These are phyloP conservation scores for Tachysurus fulvidraco DNA, from an alignment of 2,113 vertebrate genomes.

Conservation along the genomic window DNA sequence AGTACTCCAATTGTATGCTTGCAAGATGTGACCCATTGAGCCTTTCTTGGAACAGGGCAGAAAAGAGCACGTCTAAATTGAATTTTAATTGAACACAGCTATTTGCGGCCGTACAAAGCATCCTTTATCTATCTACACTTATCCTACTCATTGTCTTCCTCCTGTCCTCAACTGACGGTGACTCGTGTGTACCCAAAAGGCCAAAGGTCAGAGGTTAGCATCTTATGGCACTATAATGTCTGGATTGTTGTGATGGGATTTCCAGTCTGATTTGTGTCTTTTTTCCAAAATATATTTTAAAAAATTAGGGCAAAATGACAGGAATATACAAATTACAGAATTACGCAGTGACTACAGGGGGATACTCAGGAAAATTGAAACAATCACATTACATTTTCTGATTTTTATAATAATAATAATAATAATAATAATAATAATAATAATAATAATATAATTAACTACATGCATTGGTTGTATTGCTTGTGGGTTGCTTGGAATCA, in stretches of 20 bases:
- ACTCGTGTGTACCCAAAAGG: slow-evolving; percentile 24
- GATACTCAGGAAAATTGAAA: not conserved
- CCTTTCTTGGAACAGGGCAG: slow-evolving; percentile 9
- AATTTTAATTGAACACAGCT: slow-evolving; percentile 45
- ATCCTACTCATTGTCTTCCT: slow-evolving; percentile 30
- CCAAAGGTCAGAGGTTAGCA: slow-evolving; percentile 32
- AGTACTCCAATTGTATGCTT: slow-evolving; percentile 25
- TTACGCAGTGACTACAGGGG: no score
- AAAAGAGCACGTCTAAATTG: slow-evolving; percentile 36
- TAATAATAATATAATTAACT: not conserved
- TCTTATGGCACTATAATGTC: slow-evolving; percentile 47
- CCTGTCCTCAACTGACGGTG: slow-evolving; percentile 21
- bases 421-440: no score
- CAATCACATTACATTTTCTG: not conserved
- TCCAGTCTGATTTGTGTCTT: not conserved
- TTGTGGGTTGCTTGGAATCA: not conserved
- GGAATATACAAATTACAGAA: not conserved
- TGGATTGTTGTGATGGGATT: slow-evolving; percentile 41
- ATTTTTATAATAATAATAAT: no score
- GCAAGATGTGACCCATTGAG: slow-evolving; percentile 38
- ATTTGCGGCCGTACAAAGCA: slow-evolving; percentile 41
- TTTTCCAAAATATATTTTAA: slow-evolving; percentile 4
- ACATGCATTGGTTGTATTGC: not conserved
- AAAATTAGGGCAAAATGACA: not conserved
- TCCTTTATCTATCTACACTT: slow-evolving; percentile 41